These are phyloP conservation scores for Beroe forskalii DNA, from an alignment of 37 sponge, comb jelly and placozoan genomes.

Conservation along the genomic window DNA sequence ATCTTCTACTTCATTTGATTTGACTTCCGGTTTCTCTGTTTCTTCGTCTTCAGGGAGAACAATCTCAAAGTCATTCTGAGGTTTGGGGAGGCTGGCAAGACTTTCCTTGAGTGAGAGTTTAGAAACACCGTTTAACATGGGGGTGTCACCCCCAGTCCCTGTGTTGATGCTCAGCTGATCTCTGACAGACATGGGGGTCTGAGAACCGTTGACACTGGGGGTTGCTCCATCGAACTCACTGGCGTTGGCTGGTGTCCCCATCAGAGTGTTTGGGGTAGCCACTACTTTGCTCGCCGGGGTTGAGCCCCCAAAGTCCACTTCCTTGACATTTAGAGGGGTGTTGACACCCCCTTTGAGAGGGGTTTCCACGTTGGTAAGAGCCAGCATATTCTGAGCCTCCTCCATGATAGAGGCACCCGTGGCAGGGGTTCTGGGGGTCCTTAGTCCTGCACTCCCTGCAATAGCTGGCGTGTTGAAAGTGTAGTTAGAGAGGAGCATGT, in stretches of 20 bases:
- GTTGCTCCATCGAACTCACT: slow-evolving; percentile 35
- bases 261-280: slow-evolving; percentile 84
- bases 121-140: slow-evolving; percentile 3
- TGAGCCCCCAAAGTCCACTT: slow-evolving; percentile 78
- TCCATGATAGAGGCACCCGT: slow-evolving; percentile 76
- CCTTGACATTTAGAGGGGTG: slow-evolving; percentile 71
- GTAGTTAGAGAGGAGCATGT: slow-evolving; percentile 87
- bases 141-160: slow-evolving; percentile 54
- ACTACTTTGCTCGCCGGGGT: slow-evolving; percentile 76
- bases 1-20: slow-evolving; percentile 68
- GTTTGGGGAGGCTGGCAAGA: slow-evolving; percentile 82
- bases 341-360: slow-evolving; percentile 90
- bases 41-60: slow-evolving; percentile 79
- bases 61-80: slow-evolving; percentile 96
- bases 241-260: slow-evolving; percentile 82
- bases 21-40: slow-evolving; percentile 68
- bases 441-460: slow-evolving; percentile 57
- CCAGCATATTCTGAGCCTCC: slow-evolving; percentile 87
- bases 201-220: slow-evolving; percentile 29
- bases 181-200: slow-evolving; percentile 71
- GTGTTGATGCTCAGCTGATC: slow-evolving; percentile 88
- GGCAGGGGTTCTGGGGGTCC: slow-evolving; percentile 87
- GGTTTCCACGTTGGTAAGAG: slow-evolving; percentile 80
- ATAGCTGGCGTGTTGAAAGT: slow-evolving; percentile 76
- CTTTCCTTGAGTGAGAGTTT: slow-evolving; percentile 70